Conservation (phyloP, 2,888 invertebrate species). For the Gastrophysa polygoni region DNA sequence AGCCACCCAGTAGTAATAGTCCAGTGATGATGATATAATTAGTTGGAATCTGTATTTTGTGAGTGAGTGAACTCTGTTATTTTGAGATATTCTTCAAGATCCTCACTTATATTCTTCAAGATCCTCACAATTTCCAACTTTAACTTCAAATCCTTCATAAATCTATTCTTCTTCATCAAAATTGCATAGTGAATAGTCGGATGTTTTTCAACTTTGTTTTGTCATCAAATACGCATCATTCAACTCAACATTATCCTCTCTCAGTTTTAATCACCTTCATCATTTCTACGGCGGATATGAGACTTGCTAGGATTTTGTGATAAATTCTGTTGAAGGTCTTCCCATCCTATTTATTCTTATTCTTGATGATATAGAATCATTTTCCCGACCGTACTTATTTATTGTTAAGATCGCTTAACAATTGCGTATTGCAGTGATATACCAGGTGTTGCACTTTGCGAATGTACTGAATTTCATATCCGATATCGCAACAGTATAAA, state of each 20-base stretch:
- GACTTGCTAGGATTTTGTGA: no score
- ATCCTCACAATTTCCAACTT: no score
- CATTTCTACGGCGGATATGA: no score
- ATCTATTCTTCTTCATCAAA: no score
- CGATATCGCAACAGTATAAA: constrained; percentile 20
- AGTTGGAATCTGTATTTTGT: background rate
- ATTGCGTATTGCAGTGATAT: constrained; percentile 51
- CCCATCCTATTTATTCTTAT: background rate
- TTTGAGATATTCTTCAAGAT: background rate
- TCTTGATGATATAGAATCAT: background rate
- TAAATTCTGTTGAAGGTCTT: background rate
- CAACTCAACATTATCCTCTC: no score
- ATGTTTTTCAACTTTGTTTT: no score
- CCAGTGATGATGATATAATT: background rate
- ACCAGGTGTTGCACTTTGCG: constrained; percentile 44
- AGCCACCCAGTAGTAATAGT: background rate
- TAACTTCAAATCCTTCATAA: no score
- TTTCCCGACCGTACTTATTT: background rate
- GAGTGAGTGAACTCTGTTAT: constrained; percentile 1
- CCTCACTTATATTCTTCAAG: no score
- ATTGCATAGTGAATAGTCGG: no score
- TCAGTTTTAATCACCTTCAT: no score
- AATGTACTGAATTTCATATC: constrained; percentile 18
- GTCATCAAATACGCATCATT: no score
- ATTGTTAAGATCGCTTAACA: constrained; percentile 24